Percentiles rank a stretch among this genome's conserved stretches.
phyloP scores from a whole-genome alignment of 2,113 vertebrate species.

The Cnemophilus loriae region DNA sequence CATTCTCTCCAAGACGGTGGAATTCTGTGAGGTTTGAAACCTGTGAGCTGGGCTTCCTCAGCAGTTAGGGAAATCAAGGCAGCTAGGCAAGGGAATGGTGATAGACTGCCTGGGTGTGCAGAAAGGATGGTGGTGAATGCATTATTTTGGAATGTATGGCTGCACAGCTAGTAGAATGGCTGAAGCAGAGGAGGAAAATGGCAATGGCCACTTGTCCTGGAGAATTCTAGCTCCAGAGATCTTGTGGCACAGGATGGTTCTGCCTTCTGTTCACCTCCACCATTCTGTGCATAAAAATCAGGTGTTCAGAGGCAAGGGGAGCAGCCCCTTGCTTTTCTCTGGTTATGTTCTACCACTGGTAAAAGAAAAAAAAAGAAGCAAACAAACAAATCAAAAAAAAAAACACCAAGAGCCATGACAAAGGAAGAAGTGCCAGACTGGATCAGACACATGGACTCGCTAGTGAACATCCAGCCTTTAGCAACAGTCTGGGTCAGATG shows the following conservation, averaged over 20 bases:
- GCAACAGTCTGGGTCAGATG: neutral
- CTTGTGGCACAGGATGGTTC: neutral
- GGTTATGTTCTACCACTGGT: neutral
- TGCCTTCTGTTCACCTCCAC: neutral
- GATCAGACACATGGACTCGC: neutral
- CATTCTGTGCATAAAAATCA: neutral
- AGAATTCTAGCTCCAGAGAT: neutral
- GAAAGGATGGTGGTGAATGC: neutral
- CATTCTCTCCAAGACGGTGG: fast-evolving
- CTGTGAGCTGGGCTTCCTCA: neutral
- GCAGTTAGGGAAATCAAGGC: neutral
- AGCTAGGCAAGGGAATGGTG: neutral
- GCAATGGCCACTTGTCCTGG: neutral
- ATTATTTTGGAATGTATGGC: neutral
- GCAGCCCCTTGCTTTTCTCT: neutral
- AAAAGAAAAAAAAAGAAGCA: fast-evolving
- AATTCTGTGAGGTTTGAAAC: neutral
- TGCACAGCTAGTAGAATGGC: neutral
- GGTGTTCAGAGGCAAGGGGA: neutral
- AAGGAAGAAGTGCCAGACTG: neutral
- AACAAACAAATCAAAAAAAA: fast-evolving
- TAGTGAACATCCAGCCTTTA: neutral
- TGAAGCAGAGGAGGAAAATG: neutral
- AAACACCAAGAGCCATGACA: fast-evolving
- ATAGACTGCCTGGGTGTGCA: neutral